phyloP scores from a whole-genome alignment of 1,140 invertebrate genomes.

The Caerostris darwini region DNA sequence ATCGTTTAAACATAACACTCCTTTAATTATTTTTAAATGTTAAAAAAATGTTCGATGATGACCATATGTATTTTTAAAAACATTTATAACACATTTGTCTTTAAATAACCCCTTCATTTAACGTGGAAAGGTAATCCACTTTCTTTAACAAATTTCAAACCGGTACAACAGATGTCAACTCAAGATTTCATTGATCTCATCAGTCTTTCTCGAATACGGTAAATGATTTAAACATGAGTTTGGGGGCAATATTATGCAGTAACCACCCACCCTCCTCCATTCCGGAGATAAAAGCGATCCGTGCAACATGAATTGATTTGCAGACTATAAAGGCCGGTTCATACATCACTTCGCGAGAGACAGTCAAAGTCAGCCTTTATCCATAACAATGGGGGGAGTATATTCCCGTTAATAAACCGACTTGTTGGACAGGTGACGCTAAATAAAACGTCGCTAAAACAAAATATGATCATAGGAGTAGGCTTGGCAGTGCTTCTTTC shows the following conservation, averaged over 20 bases:
- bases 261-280: neutral
- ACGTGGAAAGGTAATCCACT: too few species aligned
- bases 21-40: too few species aligned
- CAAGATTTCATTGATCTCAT: neutral
- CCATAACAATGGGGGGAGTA: conserved; percentile 34
- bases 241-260: neutral
- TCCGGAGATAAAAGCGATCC: neutral
- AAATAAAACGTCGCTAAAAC: conserved; percentile 56
- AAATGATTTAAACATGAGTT: conserved; percentile 25
- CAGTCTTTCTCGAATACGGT: neutral
- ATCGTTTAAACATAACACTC: too few species aligned
- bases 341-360: conserved; percentile 36
- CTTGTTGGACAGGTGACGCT: conserved; percentile 6
- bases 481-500: conserved; percentile 58
- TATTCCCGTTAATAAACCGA: conserved; percentile 10
- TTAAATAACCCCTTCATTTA: too few species aligned
- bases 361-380: conserved; percentile 29
- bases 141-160: neutral
- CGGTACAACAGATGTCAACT: neutral
- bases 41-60: too few species aligned
- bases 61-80: too few species aligned
- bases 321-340: neutral
- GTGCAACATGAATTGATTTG: conserved; percentile 36
- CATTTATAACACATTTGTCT: too few species aligned
- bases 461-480: conserved; percentile 59